A percentile compares a stretch with the other conserved stretches of the same genome.
phyloP scores from a whole-genome alignment of 2,888 invertebrate species.

The Eupeodes latifasciatus region DNA sequence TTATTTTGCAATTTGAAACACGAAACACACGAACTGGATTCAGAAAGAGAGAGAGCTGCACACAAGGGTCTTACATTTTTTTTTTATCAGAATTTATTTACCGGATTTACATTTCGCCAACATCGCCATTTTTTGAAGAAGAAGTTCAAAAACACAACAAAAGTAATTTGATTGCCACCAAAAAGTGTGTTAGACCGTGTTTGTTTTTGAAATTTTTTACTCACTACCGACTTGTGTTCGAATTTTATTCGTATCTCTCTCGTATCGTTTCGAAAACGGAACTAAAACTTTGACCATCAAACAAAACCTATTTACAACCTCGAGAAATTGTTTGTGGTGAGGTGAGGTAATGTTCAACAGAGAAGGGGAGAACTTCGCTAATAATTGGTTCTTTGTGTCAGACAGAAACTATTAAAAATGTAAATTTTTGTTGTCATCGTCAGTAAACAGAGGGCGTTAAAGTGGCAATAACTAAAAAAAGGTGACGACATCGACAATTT shows the following conservation, averaged over 20 bases:
- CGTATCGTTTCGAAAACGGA: conserved; percentile 65
- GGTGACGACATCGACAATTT: conserved; percentile 23
- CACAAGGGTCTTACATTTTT: conserved; percentile 11
- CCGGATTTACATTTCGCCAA: conserved; percentile 61
- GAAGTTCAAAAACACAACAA: not conserved
- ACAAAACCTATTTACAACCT: conserved; percentile 52
- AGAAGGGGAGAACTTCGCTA: not conserved
- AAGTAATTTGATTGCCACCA: conserved; percentile 9
- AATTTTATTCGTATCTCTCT: conserved; percentile 52
- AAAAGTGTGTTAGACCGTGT: conserved; percentile 27
- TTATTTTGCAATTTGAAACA: not conserved
- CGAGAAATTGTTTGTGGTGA: conserved; percentile 10
- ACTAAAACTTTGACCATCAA: conserved; percentile 55
- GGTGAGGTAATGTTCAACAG: conserved; percentile 12
- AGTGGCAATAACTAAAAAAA: not conserved
- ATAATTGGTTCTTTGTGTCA: conserved; percentile 38
- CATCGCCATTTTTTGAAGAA: not conserved
- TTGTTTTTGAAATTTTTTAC: conserved; percentile 3
- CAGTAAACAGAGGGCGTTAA: conserved; percentile 16
- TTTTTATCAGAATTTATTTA: conserved; percentile 60
- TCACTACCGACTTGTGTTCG: conserved; percentile 11
- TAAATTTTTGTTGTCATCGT: conserved; percentile 34
- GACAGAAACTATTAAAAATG: conserved; percentile 62
- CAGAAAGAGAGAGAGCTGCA: not conserved
- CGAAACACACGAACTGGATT: not conserved